These are phyloP conservation scores for Drosophila albomicans DNA, from an alignment of 1,140 invertebrate genomes.

Conservation along the genomic window DNA sequence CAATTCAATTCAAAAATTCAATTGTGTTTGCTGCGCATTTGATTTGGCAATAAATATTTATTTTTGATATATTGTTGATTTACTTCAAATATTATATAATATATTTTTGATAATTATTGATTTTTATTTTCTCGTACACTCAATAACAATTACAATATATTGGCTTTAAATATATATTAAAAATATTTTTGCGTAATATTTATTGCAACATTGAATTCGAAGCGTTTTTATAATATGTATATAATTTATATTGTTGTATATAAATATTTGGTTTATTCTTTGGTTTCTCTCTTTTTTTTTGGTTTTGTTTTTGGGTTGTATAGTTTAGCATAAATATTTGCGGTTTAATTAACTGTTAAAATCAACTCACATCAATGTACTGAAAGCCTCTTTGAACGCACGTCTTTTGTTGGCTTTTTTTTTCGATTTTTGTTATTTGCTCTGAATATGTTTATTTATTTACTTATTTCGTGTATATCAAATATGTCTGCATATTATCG, in stretches of 20 bases:
- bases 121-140: constrained; percentile 27
- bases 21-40: constrained; percentile 11
- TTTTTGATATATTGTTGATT: constrained; percentile 21
- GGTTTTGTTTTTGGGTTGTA: constrained; percentile 18
- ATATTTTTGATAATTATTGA: constrained; percentile 33
- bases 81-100: constrained; percentile 27
- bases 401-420: constrained; percentile 35
- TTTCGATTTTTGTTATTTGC: too few species aligned
- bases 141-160: constrained; percentile 39
- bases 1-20: constrained; percentile 25
- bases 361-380: constrained; percentile 49
- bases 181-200: constrained; percentile 45
- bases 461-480: constrained; percentile 22
- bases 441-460: constrained; percentile 9
- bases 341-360: constrained; percentile 38
- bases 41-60: constrained; percentile 31
- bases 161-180: constrained; percentile 36
- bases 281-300: constrained; percentile 14
- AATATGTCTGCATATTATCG: constrained; percentile 33
- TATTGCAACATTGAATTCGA: constrained; percentile 46
- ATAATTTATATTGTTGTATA: constrained; percentile 8
- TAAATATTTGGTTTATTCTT: constrained; percentile 47
- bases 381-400: constrained; percentile 49
- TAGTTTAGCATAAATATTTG: constrained; percentile 53
- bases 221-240: constrained; percentile 11